A percentile compares a stretch with the other conserved stretches of the same genome.
Evolutionary conservation across 2,113 vertebrate genomes (phyloP).

Genomic region (Seriola rivoliana): DNA sequence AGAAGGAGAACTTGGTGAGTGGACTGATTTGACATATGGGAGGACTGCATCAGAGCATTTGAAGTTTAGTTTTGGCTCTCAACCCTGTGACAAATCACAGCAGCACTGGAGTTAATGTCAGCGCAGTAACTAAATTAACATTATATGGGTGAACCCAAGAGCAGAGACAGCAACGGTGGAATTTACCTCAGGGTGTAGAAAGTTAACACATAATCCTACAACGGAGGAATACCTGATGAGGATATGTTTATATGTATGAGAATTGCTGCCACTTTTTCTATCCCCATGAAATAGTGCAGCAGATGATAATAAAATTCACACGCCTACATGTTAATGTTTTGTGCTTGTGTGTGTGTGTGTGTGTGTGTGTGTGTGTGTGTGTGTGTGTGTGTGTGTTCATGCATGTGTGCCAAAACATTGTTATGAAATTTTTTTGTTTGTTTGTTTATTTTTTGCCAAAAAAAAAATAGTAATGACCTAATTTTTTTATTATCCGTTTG

Average conservation of each 20-base stretch:
- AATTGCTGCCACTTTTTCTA: slow-evolving; percentile 64
- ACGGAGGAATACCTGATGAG: slow-evolving; percentile 78
- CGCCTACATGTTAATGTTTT: slow-evolving; percentile 58
- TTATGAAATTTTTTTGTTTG: slow-evolving; percentile 13
- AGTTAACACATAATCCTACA: slow-evolving; percentile 71
- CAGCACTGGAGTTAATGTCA: slow-evolving; percentile 62
- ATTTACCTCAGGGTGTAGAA: slow-evolving; percentile 66
- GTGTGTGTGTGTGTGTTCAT: slow-evolving; percentile 30
- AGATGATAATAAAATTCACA: slow-evolving; percentile 80
- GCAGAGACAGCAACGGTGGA: slow-evolving; percentile 58
- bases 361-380: neutral
- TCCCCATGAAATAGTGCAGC: slow-evolving; percentile 73
- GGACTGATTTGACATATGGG: slow-evolving; percentile 56
- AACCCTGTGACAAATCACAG: slow-evolving; percentile 62
- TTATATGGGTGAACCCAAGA: slow-evolving; percentile 50
- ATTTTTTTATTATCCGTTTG: neutral
- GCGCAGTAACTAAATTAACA: slow-evolving; percentile 65
- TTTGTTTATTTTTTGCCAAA: neutral
- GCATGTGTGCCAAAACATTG: slow-evolving; percentile 24
- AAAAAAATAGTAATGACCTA: neutral
- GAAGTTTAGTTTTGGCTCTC: slow-evolving; percentile 62
- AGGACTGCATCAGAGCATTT: slow-evolving; percentile 43
- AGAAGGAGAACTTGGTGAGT: slow-evolving; percentile 61
- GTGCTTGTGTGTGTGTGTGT: neutral
- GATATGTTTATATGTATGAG: slow-evolving; percentile 80